Percentiles rank a stretch among this genome's conserved stretches.
Evolutionary conservation across 2,888 invertebrate genomes (phyloP).

Genomic region (Antheraea assamensis): DNA sequence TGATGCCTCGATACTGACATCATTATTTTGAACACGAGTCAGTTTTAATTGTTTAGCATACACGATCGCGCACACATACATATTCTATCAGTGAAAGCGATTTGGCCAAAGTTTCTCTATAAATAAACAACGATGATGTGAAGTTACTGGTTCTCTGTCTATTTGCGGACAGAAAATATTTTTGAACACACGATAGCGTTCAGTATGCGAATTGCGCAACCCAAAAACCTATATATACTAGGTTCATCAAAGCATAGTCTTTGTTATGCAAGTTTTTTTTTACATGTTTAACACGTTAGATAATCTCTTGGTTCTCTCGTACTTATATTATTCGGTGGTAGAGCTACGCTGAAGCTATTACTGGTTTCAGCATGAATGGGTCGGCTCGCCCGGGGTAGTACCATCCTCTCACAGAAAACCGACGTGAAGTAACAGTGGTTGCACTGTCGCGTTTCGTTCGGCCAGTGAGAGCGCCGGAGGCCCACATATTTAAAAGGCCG

Average conservation of each 20-base stretch:
- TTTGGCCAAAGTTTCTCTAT: constrained; percentile 67
- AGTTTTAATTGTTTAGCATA: constrained; percentile 35
- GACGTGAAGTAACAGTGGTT: too few relatives aligned
- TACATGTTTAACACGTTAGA: too few relatives aligned
- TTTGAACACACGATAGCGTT: constrained; percentile 10
- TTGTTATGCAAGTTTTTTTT: not conserved
- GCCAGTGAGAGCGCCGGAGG: too few relatives aligned
- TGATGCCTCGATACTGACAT: constrained; percentile 14
- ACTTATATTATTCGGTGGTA: too few relatives aligned
- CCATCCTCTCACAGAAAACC: too few relatives aligned
- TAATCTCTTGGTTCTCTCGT: not conserved
- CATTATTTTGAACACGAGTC: constrained; percentile 27
- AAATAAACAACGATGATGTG: constrained; percentile 55
- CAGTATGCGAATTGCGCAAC: constrained; percentile 3
- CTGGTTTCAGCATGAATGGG: too few relatives aligned
- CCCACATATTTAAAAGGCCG: too few relatives aligned
- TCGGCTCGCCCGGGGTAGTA: too few relatives aligned
- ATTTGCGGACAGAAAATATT: constrained; percentile 42
- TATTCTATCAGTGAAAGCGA: constrained; percentile 68
- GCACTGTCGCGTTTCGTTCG: too few relatives aligned
- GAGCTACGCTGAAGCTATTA: too few relatives aligned
- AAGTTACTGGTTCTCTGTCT: constrained; percentile 44
- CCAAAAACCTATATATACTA: not conserved
- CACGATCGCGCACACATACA: constrained; percentile 28
- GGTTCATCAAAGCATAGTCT: not conserved